Evolutionary conservation across 2,797 vertebrate genomes (phyloP).

Genomic region (Pteropus rufus): DNA sequence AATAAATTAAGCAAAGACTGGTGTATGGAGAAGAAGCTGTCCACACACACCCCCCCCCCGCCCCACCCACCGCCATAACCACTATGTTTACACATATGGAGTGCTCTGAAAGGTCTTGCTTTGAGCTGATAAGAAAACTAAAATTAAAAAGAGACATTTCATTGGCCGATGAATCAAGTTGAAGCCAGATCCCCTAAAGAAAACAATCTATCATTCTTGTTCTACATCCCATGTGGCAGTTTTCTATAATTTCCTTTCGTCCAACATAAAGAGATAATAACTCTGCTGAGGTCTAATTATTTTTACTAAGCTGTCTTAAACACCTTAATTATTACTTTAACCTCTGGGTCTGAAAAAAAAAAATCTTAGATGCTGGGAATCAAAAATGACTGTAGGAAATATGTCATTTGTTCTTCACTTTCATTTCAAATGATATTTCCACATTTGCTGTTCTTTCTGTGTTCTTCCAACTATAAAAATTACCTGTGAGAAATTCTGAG

Average conservation of each 20-base stretch:
- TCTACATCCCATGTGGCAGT: not conserved
- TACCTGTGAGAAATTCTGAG: not conserved
- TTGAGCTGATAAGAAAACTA: conserved; percentile 38
- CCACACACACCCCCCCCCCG: not conserved
- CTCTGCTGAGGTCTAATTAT: not conserved
- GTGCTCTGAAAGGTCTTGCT: not conserved
- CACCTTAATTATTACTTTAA: not conserved
- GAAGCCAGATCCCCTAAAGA: not conserved
- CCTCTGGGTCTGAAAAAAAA: not conserved
- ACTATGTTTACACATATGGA: conserved; percentile 46
- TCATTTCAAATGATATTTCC: not conserved
- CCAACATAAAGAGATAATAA: not conserved
- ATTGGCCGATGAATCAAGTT: conserved; percentile 46
- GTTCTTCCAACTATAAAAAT: not conserved
- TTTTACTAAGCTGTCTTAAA: conserved; percentile 3
- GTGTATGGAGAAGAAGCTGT: not conserved
- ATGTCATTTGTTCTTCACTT: not conserved
- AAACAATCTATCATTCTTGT: not conserved
- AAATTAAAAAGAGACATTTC: conserved; percentile 49
- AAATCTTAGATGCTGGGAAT: not conserved
- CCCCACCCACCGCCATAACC: not conserved
- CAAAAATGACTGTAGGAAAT: not conserved
- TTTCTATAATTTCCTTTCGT: conserved; percentile 48
- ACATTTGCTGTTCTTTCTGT: not conserved
- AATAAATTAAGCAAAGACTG: not conserved